These are phyloP conservation scores for Notodonta ziczac DNA, from an alignment of 2,888 invertebrate species.

Conservation along the genomic window DNA sequence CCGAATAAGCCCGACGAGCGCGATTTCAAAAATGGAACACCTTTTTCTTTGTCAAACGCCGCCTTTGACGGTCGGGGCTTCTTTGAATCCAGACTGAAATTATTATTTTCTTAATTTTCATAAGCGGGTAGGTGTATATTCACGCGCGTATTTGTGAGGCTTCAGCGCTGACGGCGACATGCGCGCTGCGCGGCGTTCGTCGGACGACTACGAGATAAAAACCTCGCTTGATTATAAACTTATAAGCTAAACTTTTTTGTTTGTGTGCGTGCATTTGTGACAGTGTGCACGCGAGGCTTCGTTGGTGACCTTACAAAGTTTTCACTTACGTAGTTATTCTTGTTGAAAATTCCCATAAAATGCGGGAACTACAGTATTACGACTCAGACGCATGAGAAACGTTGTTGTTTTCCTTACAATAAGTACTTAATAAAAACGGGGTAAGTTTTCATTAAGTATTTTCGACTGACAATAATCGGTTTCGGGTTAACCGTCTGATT, in stretches of 20 bases:
- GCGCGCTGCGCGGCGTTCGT: constrained; percentile 76
- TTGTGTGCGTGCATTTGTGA: constrained; percentile 73
- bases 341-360: constrained; percentile 28
- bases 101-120: constrained; percentile 60
- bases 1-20: constrained; percentile 63
- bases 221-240: constrained; percentile 84
- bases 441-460: too few relatives aligned
- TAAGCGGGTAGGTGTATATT: constrained; percentile 61
- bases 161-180: constrained; percentile 68
- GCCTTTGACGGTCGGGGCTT: constrained; percentile 58
- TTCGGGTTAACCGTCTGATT: background rate
- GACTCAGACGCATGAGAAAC: constrained; percentile 11
- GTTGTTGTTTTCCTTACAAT: too few relatives aligned
- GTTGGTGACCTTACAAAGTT: constrained; percentile 76
- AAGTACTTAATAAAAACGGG: too few relatives aligned
- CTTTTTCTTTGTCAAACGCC: constrained; percentile 59
- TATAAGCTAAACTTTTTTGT: constrained; percentile 83
- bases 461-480: background rate
- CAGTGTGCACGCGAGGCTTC: constrained; percentile 72
- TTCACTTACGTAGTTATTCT: constrained; percentile 60
- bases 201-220: constrained; percentile 83
- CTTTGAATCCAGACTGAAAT: constrained; percentile 52
- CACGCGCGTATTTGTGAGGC: constrained; percentile 68
- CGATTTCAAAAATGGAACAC: constrained; percentile 66
- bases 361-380: constrained; percentile 14